These are phyloP conservation scores for Andrena bicolor DNA, from an alignment of 2,888 invertebrate species.

Conservation along the genomic window DNA sequence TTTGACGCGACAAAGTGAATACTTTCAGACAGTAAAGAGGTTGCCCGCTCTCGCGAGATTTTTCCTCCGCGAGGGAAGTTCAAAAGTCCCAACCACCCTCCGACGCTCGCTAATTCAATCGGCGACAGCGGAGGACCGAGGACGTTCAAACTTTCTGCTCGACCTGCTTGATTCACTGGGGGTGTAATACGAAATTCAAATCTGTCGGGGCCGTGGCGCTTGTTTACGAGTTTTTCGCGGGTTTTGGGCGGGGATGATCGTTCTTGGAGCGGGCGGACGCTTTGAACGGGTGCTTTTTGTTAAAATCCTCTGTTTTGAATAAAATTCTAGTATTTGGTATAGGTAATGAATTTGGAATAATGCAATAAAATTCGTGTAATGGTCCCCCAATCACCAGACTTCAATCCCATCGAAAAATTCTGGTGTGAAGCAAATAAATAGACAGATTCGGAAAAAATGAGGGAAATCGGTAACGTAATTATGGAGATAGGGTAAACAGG, in stretches of 20 bases:
- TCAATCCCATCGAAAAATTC: too few species aligned
- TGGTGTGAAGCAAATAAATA: too few species aligned
- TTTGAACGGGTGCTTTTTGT: too few species aligned
- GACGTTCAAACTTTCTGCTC: background rate
- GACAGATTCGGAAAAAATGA: too few species aligned
- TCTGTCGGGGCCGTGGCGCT: background rate
- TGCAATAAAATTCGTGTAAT: too few species aligned
- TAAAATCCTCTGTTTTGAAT: too few species aligned
- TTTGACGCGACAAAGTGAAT: slow-evolving; percentile 41
- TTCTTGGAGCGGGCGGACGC: too few species aligned
- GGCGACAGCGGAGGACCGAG: background rate
- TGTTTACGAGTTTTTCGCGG: background rate
- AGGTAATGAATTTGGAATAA: too few species aligned
- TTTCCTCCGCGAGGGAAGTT: slow-evolving; percentile 23
- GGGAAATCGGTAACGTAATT: too few species aligned
- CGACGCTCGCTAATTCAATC: slow-evolving; percentile 30
- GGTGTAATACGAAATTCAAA: background rate
- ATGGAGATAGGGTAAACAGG: too few species aligned
- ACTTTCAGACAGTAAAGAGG: slow-evolving; percentile 38
- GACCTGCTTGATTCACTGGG: background rate
- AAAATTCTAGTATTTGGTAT: too few species aligned
- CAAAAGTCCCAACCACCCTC: slow-evolving; percentile 1
- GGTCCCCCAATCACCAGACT: too few species aligned
- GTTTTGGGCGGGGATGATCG: background rate
- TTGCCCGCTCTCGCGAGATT: slow-evolving; percentile 40